Base-by-base conservation (phyloP, 1,140 invertebrate species). In the Drosophila serrata region DNA sequence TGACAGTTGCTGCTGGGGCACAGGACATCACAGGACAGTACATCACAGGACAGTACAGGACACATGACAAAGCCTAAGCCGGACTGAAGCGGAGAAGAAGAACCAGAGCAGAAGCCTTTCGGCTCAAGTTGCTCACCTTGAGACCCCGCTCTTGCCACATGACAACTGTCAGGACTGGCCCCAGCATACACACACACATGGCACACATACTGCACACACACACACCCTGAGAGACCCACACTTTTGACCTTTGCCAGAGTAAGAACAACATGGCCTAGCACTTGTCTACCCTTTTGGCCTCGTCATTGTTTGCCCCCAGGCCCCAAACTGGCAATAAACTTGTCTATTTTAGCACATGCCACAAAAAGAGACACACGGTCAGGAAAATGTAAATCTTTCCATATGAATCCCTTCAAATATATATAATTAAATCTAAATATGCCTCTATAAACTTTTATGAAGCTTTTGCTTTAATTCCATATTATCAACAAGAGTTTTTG, bases 311-410 rank as follows among this genome's bases (percentile, higher is more conserved):
- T 87, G 76, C 76, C 76, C 76, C 76, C 69, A 79, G 81, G 84
- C 84, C 75, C 82, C 79, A 85, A 86, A 88, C 82, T 87, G 82
- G 82, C 84, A 87, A 87, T 87, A 87, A 87, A 88, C 82, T 88
- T 87, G 82, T 87, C 85, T 87, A 87, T 87, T 87, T 87, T 88
- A 87, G 82, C 59, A 75, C 69, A 85, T 77, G 64, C 60, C 46
- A 63, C 59, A 75, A 77, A 81, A 70, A 65, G 29, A 42, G 37
- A 43, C 22, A 53, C 51, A 37, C 33, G 51, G 13, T 13, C 3
- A 37, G 35, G 19, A 37, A 55, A 55, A 53, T 35, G 24, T 48
- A 3, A n/a, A n/a, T n/a, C n/a, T n/a, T n/a, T n/a, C n/a, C n/a
- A n/a, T n/a, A n/a, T 11, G 6, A 2, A 11, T 17, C n/a, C 6